Evolutionary conservation across 2,113 vertebrate genomes (phyloP).

Genomic region (Myanophis thanlyinensis): DNA sequence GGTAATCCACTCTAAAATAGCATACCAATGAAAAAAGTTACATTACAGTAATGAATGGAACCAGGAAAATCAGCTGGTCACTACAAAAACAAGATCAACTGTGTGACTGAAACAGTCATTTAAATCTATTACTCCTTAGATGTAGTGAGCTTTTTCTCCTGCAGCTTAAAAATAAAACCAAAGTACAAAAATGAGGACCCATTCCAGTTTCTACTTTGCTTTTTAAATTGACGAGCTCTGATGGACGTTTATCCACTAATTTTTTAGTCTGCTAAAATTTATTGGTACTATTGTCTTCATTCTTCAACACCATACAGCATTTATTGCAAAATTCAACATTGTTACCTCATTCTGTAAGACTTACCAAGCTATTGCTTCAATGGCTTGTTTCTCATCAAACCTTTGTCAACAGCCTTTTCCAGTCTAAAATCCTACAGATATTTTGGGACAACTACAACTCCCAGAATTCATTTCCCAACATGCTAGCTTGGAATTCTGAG

Average conservation of each 20-base stretch:
- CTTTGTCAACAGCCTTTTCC: neutral
- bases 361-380: neutral
- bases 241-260: neutral
- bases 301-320: neutral
- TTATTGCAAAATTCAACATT: neutral
- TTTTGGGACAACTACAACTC: neutral
- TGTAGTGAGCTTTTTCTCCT: neutral
- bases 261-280: neutral
- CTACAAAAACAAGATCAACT: neutral
- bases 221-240: neutral
- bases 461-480: neutral
- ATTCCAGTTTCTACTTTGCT: neutral
- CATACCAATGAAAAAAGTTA: neutral
- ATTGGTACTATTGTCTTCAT: neutral
- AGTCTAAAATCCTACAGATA: neutral
- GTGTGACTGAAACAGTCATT: neutral
- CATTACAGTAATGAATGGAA: neutral
- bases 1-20: neutral
- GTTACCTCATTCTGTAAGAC: neutral
- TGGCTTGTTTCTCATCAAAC: neutral
- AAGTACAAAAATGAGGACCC: neutral
- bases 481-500: neutral
- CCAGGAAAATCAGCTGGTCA: neutral
- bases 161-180: neutral
- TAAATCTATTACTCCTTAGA: neutral